Evolutionary conservation across 1,140 invertebrate species (phyloP).

Genomic region (Magallana ariakensis): DNA sequence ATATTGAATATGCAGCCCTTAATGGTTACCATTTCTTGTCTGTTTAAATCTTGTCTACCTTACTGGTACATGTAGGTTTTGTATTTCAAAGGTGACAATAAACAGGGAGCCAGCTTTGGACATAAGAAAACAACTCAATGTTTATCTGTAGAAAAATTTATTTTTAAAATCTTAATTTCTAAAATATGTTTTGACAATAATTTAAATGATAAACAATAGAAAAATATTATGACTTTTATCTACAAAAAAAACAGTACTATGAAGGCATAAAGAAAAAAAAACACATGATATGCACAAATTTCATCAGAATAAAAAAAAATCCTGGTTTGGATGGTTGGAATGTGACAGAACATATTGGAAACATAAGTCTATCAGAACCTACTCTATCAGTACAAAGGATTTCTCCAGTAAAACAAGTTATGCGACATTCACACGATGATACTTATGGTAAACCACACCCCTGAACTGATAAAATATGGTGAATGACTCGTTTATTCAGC

Average conservation of each 20-base stretch:
- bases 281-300: background rate
- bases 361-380: background rate
- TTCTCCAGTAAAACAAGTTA: background rate
- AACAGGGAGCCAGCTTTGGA: no score
- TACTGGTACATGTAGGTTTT: no score
- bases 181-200: slow-evolving; percentile 22
- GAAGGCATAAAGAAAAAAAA: no score
- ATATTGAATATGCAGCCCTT: no score
- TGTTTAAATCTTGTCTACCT: no score
- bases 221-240: slow-evolving; percentile 11
- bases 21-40: no score
- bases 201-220: background rate
- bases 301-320: background rate
- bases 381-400: background rate
- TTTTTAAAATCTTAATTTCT: slow-evolving; percentile 4
- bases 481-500: no score
- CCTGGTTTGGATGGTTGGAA: background rate
- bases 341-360: background rate
- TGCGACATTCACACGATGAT: no score
- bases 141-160: background rate
- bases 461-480: no score
- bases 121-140: no score
- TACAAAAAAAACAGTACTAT: background rate
- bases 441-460: no score
- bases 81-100: no score